Evolutionary conservation across 2,888 invertebrate genomes (phyloP).

Genomic region (Cordilura impudica): DNA sequence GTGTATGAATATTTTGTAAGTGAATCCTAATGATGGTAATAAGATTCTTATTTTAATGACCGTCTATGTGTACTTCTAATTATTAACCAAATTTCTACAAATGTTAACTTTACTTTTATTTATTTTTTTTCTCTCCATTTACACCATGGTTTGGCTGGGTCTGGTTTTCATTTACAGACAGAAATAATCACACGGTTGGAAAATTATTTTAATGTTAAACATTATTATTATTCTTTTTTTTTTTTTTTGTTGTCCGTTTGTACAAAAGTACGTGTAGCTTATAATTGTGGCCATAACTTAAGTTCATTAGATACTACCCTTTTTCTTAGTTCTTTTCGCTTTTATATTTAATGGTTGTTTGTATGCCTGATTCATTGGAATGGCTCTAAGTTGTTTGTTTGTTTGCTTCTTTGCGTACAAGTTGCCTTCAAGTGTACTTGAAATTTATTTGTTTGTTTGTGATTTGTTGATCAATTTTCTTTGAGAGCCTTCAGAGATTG

Average conservation of each 20-base stretch:
- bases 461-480: constrained; percentile 53
- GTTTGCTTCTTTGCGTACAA: neutral
- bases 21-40: constrained; percentile 67
- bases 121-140: neutral
- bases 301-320: neutral
- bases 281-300: constrained; percentile 39
- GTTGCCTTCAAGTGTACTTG: constrained; percentile 19
- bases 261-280: constrained; percentile 20
- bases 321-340: neutral
- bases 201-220: constrained; percentile 19
- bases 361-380: neutral
- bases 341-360: neutral
- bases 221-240: constrained; percentile 1
- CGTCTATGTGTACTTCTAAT: constrained; percentile 61
- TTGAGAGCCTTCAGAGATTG: constrained; percentile 46
- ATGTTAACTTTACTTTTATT: constrained; percentile 47
- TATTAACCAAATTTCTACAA: constrained; percentile 68
- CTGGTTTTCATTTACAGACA: neutral
- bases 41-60: constrained; percentile 71
- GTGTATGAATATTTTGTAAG: constrained; percentile 48
- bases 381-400: neutral
- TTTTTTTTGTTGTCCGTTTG: neutral
- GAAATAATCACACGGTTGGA: neutral
- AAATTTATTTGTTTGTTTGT: constrained; percentile 52
- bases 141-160: neutral